Conservation (phyloP, 2,113 vertebrate genomes). For the western clawed frog (Xenopus tropicalis) region UCB_Xtro_10.0 CM004444.2:138147001-138147500, state of each 20-base stretch:
- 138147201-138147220: constrained; percentile 34
- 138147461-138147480: constrained; percentile 4
- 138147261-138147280: constrained; percentile 2
- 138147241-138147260: constrained; percentile 37
- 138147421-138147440: constrained; percentile 32
- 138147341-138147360: constrained; percentile 22
- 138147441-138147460: constrained; percentile 13
- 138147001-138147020: too few relatives aligned
- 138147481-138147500: constrained; percentile 5
- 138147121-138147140: too few relatives aligned
- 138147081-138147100: too few relatives aligned
- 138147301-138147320: neutral
- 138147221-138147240: constrained; percentile 38
- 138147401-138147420: constrained; percentile 20
- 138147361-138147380: constrained; percentile 17
- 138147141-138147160: constrained; percentile 60
- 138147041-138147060: too few relatives aligned
- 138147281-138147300: constrained; percentile 38
- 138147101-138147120: too few relatives aligned
- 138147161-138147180: constrained; percentile 82
- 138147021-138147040: too few relatives aligned
- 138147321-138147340: constrained; percentile 8
- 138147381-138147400: constrained; percentile 26
- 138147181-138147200: constrained; percentile 57
- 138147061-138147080: too few relatives aligned